Evolutionary conservation across 2,113 vertebrate genomes (phyloP), one percentile per base, ranked within the genome.

Genomic region (Cettia cetti): DNA sequence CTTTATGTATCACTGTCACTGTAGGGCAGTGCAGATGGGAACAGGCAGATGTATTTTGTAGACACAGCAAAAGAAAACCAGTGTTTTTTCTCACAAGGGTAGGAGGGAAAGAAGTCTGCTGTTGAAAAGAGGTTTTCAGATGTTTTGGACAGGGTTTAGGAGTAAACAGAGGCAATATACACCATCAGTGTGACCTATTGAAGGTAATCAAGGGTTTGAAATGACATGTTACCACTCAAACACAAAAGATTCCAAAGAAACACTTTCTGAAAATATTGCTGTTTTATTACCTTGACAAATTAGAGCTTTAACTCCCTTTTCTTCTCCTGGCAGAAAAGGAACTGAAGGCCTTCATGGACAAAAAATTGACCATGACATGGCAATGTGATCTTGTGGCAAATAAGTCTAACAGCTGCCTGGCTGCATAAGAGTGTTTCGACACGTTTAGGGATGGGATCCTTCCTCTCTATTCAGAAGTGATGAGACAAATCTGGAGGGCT

Each of bases 381-480:
- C 5, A 54, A 31, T 12, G 3, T 39, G 14, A n/a, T 21, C 16
- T 68, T 35, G 16, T 13, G 14, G 35, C 35, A 72, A 59, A 0
- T 42, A 71, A 42, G 13, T 60, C 21, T 16, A 60, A 69, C 10
- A 44, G 8, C 27, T 72, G 72, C 31, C n/a, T 30, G 24, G 7
- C 12, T 91, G 11, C 16, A 19, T 35, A 71, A 17, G 35, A 60
- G 13, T 24, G 11, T 56, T 56, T 11, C 4, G 59, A 5, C 5
- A 50, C 0, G 0, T 17, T 11, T 0, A 82, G 15, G 13, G 20
- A 8, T 8, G 8, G 23, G 6, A 35, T 71, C 7, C 21, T 40
- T 82, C 33, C 33, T 66, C 21, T 69, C 28, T 64, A 2, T 59
- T 57, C 52, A 50, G 42, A 40, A 50, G 7, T 26, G 23, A 10